phyloP scores from a whole-genome alignment of 2,797 vertebrate genomes.

The Eulemur albifrons region DNA sequence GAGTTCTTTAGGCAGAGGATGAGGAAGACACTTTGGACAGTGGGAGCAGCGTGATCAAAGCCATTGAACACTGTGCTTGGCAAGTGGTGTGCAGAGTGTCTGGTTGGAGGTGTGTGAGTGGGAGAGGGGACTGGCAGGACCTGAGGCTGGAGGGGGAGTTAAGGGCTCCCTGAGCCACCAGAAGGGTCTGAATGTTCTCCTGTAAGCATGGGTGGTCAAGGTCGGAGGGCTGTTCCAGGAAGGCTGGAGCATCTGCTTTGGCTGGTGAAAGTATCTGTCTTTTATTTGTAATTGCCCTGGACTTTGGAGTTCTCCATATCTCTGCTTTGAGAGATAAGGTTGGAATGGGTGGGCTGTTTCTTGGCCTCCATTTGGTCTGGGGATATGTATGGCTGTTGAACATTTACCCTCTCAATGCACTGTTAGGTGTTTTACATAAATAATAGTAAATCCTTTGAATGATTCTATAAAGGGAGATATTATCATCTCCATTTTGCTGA shows the following conservation, averaged over 20 bases:
- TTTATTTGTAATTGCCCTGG: not conserved
- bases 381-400: not conserved
- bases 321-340: not conserved
- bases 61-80: rapidly evolving
- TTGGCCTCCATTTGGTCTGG: not conserved
- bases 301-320: not conserved
- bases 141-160: not conserved
- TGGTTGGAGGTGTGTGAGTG: not conserved
- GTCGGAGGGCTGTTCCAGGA: not conserved
- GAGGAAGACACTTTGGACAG: not conserved
- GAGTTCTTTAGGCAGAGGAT: not conserved
- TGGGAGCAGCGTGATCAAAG: not conserved
- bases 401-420: not conserved
- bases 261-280: not conserved
- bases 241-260: not conserved
- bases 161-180: not conserved
- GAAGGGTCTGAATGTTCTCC: not conserved
- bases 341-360: not conserved
- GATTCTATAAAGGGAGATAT: not conserved
- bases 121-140: not conserved
- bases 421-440: not conserved
- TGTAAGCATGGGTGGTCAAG: not conserved
- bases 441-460: not conserved
- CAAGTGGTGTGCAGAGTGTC: not conserved
- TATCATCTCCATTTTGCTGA: not conserved